Evolutionary conservation across 2,888 invertebrate genomes (phyloP), one percentile per base, ranked within the genome.

Genomic region (Nephrocerus scutellatus): DNA sequence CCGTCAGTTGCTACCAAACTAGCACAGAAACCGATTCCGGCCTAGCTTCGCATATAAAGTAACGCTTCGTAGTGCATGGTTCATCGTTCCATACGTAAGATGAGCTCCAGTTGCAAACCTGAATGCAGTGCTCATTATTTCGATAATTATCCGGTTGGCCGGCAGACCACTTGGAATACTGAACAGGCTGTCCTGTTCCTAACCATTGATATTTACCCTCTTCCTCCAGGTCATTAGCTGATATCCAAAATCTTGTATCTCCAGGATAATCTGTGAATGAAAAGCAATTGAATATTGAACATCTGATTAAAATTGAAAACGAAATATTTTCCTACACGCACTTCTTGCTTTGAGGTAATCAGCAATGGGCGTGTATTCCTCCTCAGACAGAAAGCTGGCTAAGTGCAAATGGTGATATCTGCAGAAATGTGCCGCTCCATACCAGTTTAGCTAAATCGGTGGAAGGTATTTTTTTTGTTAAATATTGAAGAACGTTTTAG

Each of bases 391-490:
- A 10, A 60, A 52, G 9, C 54, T 51, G 6, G 54, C 56, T 46
- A 60, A 28, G n/a, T 57, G 52, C n/a, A 55, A 57, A 33, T 52
- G 53, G 51, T 53, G 48, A 33, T 51, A 50, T 14, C 60, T 55
- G n/a, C 60, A 60, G 18, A 50, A 47, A n/a, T 53, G 52, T 13
- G 46, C 51, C 1, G 62, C 59, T 34, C 51, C 52, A 23, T 51
- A 61, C 59, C 60, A 60, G 12, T 54, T 53, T 4, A 59, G 51
- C 49, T 60, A n/a, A n/a, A n/a, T n/a, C n/a, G n/a, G n/a, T n/a
- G n/a, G n/a, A n/a, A n/a, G n/a, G n/a, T n/a, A n/a, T n/a, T n/a
- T n/a, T n/a, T n/a, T n/a, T n/a, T n/a, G n/a, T n/a, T n/a, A n/a
- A n/a, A n/a, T n/a, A n/a, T n/a, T n/a, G n/a, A n/a, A n/a, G n/a